phyloP scores from a whole-genome alignment of 2,797 vertebrate species.

The Hyperoplus lanceolatus region DNA sequence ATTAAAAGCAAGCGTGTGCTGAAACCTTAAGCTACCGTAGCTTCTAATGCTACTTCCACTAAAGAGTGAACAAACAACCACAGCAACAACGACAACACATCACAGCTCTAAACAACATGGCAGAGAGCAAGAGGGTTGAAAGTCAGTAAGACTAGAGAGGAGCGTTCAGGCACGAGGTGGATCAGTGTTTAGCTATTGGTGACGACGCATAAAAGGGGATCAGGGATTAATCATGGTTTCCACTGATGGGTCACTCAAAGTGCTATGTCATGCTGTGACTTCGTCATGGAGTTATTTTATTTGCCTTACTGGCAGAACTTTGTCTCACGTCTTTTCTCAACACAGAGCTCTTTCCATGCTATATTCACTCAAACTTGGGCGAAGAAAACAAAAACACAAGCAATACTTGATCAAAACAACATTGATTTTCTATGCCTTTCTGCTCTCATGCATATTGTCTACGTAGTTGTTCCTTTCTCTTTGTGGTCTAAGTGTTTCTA shows the following conservation, averaged over 20 bases:
- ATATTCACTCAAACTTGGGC: constrained; percentile 5
- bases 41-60: constrained; percentile 43
- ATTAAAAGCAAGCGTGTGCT: constrained; percentile 43
- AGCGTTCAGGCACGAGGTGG: constrained; percentile 64
- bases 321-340: constrained; percentile 39
- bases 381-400: constrained; percentile 39
- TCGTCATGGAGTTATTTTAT: neutral
- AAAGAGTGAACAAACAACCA: constrained; percentile 48
- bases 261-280: constrained; percentile 4
- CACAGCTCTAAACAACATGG: constrained; percentile 19
- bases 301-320: neutral
- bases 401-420: neutral
- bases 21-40: constrained; percentile 55
- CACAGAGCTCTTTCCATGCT: neutral
- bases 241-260: constrained; percentile 3
- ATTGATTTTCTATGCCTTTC: constrained; percentile 24
- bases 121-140: constrained; percentile 41
- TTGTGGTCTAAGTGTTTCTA: neutral
- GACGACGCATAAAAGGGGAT: constrained; percentile 10
- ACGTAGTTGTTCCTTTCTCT: constrained; percentile 14
- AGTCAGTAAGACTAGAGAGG: constrained; percentile 45
- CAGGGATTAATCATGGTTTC: neutral
- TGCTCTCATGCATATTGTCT: constrained; percentile 47
- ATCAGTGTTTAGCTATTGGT: constrained; percentile 28
- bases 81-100: constrained; percentile 35